phyloP scores from a whole-genome alignment of 2,113 vertebrate genomes.

The Balaeniceps rex region DNA sequence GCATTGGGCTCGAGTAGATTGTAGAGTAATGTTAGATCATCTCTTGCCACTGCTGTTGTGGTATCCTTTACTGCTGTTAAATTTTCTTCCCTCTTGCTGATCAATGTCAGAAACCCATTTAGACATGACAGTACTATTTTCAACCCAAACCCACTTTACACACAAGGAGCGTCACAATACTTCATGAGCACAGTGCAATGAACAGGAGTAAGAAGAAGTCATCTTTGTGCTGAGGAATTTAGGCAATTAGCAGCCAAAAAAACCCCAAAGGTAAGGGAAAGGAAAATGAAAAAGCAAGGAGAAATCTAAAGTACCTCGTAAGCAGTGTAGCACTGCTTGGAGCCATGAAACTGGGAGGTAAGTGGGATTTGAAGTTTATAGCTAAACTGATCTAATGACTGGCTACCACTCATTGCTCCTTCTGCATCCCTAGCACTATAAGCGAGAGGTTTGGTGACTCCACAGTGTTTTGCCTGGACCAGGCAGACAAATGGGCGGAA shows the following conservation, averaged over 20 bases:
- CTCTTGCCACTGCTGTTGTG: neutral
- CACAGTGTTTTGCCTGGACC: neutral
- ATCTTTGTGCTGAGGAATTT: neutral
- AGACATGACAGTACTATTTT: neutral
- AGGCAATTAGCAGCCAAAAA: neutral
- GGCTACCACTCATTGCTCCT: neutral
- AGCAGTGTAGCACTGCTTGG: neutral
- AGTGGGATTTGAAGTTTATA: neutral
- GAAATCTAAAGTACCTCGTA: neutral
- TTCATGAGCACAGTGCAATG: neutral
- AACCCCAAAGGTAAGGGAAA: neutral
- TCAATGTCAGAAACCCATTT: neutral
- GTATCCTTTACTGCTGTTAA: neutral
- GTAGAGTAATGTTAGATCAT: neutral
- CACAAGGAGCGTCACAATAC: neutral
- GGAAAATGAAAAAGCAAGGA: neutral
- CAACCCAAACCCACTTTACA: neutral
- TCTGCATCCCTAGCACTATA: neutral
- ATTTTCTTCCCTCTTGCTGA: neutral
- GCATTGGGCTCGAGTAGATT: fast-evolving
- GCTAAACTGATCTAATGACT: neutral
- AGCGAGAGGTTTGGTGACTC: neutral
- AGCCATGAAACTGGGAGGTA: neutral
- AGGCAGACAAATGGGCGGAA: neutral
- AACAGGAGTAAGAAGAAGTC: neutral